Evolutionary conservation across 2,797 vertebrate species (phyloP), one percentile per base, ranked within the genome.

Genomic region (Microctenopoma lineatum): DNA sequence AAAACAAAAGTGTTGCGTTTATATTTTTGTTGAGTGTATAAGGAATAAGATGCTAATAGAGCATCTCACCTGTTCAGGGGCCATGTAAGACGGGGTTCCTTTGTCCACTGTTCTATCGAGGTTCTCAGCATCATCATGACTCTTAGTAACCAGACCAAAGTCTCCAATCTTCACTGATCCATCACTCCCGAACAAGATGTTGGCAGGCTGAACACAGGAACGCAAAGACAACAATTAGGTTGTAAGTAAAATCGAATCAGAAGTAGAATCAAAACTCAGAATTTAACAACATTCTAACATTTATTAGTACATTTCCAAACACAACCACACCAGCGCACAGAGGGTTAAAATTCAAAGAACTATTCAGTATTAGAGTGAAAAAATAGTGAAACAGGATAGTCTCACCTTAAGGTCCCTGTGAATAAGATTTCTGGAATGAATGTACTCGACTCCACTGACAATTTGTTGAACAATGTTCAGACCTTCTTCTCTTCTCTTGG

Each of bases 401-500:
- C 61, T 13, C 53, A 97, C 96, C 94, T 98, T 98, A 2, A 98
- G 94, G 79, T 98, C 97, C 83, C 96, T 92, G 87, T 98, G 97
- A 84, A 98, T 94, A 66, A 93, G 83, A 0, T 8, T 5, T 34
- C 87, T 0, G 15, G 58, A 86, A 84, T 98, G 97, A 84, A 98
- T 93, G 57, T 94, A 96, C 2, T 90, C 0, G 0, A 98, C 95
- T 50, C 95, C 97, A 44, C 56, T 2, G 34, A 92, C 41, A 75
- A 96, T 93, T 82, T 97, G 93, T 14, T 72, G 58, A 81, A 86
- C 90, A 7, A 95, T 91, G 0, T 1, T 7, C 18, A 93, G 75
- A 68, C 86, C 84, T 18, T 90, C 84, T 60, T 6, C 0, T 57
- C 90, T 80, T 66, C 94, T 89, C 2, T 52, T 14, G 2, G 0